Percentiles rank a stretch among this genome's conserved stretches.
Conservation (phyloP, 2,797 vertebrate species). For the Squalus acanthias region DNA sequence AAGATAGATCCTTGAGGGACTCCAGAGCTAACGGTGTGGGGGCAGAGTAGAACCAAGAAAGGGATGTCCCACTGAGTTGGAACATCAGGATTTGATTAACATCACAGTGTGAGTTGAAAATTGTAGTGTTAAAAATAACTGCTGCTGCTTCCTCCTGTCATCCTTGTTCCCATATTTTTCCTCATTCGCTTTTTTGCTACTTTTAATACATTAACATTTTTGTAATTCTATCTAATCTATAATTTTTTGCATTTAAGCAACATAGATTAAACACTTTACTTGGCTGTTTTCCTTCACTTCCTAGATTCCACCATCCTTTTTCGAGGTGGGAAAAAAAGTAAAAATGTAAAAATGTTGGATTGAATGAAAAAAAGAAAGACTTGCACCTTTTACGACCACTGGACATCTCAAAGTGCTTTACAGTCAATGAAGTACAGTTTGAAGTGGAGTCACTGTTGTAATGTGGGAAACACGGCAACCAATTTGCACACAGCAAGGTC, state of each 20-base stretch:
- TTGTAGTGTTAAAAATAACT: background rate
- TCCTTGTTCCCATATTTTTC: background rate
- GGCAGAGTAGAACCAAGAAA: background rate
- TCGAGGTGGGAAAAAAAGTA: background rate
- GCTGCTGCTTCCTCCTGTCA: background rate
- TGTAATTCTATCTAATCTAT: background rate
- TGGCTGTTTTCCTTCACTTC: background rate
- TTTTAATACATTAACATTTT: background rate
- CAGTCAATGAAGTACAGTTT: no score
- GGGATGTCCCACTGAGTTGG: no score
- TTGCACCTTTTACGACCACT: no score
- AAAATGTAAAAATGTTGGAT: background rate
- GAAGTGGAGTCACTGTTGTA: no score
- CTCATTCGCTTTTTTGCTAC: background rate
- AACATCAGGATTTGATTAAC: background rate
- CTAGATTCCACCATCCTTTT: background rate
- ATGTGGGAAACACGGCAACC: no score
- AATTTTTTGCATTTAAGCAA: background rate
- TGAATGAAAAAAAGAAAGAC: background rate
- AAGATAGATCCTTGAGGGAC: background rate
- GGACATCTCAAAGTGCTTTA: no score
- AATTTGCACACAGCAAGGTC: no score
- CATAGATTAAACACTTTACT: background rate
- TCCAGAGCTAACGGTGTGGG: background rate
- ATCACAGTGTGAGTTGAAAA: no score